These are phyloP conservation scores for Noctua fimbriata DNA, from an alignment of 2,888 invertebrate species.

Conservation along the genomic window DNA sequence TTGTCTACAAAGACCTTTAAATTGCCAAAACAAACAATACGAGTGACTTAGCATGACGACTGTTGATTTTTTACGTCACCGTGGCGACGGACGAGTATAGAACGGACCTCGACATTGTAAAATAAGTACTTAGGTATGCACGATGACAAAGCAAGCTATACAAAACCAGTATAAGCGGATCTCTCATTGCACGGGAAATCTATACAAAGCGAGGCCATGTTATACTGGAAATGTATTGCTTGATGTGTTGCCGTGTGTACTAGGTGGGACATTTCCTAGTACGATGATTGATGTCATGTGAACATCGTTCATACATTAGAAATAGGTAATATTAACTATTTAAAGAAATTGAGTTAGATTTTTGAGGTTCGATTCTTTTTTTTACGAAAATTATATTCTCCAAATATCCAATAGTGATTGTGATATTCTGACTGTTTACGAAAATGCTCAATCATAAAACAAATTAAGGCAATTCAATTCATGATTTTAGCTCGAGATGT, in stretches of 20 bases:
- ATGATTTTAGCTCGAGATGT: background rate
- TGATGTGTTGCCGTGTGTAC: background rate
- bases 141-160: background rate
- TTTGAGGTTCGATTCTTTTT: no score
- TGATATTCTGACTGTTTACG: background rate
- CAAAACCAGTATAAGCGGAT: background rate
- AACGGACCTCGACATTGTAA: conserved; percentile 7
- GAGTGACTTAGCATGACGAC: conserved; percentile 41
- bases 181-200: background rate
- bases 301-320: conserved; percentile 2
- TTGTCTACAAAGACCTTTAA: conserved; percentile 3
- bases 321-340: background rate
- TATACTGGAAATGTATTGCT: background rate
- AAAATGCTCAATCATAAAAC: background rate
- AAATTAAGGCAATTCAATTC: background rate
- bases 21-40: conserved; percentile 39
- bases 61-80: conserved; percentile 53
- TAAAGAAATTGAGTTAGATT: background rate
- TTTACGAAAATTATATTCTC: background rate
- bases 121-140: background rate
- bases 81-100: conserved; percentile 26
- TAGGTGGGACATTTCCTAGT: conserved; percentile 36
- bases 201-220: background rate
- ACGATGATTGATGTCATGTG: conserved; percentile 8
- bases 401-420: background rate